Conservation (phyloP, 2,797 vertebrate genomes). For the Molothrus ater region DNA sequence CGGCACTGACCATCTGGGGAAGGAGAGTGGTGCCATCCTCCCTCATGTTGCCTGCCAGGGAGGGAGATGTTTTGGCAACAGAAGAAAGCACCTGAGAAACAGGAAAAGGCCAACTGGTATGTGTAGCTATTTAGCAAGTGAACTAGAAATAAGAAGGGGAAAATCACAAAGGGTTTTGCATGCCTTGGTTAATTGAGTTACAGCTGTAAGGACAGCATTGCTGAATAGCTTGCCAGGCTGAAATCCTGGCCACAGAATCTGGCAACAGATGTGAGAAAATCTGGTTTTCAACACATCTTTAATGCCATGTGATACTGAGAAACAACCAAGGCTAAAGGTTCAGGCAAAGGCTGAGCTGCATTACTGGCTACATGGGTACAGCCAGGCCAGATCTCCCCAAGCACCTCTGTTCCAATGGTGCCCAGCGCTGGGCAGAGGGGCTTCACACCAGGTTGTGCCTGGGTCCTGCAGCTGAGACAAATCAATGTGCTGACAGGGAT, state of each 20-base stretch:
- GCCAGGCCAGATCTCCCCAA: not conserved
- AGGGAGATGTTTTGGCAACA: not conserved
- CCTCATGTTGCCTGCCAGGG: not conserved
- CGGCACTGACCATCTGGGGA: slow-evolving; percentile 49
- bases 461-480: not conserved
- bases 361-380: not conserved
- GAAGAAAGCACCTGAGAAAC: slow-evolving; percentile 19
- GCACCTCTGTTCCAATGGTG: not conserved
- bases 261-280: not conserved
- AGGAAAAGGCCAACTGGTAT: not conserved
- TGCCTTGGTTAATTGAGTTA: not conserved
- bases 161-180: not conserved
- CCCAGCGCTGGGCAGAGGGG: accelerated
- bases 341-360: not conserved
- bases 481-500: accelerated
- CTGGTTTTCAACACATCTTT: not conserved
- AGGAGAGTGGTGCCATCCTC: not conserved
- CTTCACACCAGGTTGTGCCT: not conserved
- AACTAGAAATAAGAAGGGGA: not conserved
- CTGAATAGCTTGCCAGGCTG: not conserved
- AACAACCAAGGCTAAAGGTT: not conserved
- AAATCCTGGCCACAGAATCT: not conserved
- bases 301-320: not conserved
- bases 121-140: not conserved
- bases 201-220: not conserved